These are phyloP conservation scores for Pterocles gutturalis DNA, from an alignment of 2,113 vertebrate species.

Conservation along the genomic window DNA sequence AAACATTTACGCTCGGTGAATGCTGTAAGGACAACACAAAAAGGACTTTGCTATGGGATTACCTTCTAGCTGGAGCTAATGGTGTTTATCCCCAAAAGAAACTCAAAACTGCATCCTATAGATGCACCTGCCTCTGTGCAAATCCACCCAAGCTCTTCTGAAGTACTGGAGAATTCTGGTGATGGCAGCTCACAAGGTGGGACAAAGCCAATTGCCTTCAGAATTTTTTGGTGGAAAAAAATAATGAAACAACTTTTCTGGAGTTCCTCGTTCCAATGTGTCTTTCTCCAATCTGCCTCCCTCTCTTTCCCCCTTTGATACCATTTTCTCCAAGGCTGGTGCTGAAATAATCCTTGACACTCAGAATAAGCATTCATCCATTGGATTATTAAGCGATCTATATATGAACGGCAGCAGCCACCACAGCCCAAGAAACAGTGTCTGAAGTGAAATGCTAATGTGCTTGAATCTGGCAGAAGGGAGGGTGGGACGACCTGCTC, in stretches of 20 bases:
- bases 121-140: neutral
- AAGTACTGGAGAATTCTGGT: neutral
- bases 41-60: neutral
- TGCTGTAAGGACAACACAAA: neutral
- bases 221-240: neutral
- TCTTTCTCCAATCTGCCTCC: neutral
- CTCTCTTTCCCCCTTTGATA: neutral
- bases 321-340: neutral
- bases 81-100: neutral
- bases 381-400: neutral
- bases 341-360: neutral
- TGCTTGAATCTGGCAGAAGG: neutral
- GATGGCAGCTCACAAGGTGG: neutral
- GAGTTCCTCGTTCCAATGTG: neutral
- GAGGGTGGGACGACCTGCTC: neutral
- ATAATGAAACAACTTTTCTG: neutral
- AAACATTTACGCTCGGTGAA: neutral
- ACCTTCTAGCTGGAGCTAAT: neutral
- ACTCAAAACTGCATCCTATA: fast-evolving
- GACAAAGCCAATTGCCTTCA: neutral
- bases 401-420: neutral
- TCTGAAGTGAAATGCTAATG: neutral
- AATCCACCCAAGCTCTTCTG: neutral
- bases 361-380: neutral
- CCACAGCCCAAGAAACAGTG: neutral